Evolutionary conservation across 2,888 invertebrate genomes (phyloP), one percentile per base, ranked within the genome.

Genomic region (Sminthurinus aureus): DNA sequence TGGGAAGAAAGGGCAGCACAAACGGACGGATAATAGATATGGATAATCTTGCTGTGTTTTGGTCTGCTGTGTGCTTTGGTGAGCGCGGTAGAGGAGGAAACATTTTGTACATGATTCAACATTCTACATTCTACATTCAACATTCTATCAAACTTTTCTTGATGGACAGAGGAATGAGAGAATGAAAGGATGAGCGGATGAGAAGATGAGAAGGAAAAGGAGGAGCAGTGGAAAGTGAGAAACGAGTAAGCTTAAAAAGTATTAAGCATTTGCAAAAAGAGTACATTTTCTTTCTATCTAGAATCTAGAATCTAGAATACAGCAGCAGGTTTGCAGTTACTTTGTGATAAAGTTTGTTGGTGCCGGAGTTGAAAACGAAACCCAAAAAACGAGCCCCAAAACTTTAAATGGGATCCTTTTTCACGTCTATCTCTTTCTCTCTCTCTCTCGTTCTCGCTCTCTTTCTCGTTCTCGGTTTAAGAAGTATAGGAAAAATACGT

Each of bases 91-190:
- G 26, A 73, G 8, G 73, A 24, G 22, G 26, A 73, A 73, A 73
- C 73, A 73, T 26, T 24, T 26, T 20, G 1, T 58, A 11, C 4
- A 58, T 58, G 4, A 15, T 58, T 58, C 58, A 58, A 58, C 13
- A n/a, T n/a, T n/a, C n/a, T n/a, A n/a, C n/a, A n/a, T n/a, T n/a
- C n/a, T n/a, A n/a, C n/a, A n/a, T n/a, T 2, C 24, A 73, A 38
- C 38, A n/a, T n/a, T n/a, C n/a, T n/a, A n/a, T 38, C 38, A 1
- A 38, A 73, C 73, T 73, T 73, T 73, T 24, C 73, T 26, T 73
- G 73, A 73, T 73, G 73, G 73, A 73, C 73, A 71, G 20, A 18
- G 8, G n/a, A 20, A 69, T n/a, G n/a, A n/a, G n/a, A 20, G 52
- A 52, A 52, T 8, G 52, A 52, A 52, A 52, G 8, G 9, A 13